A percentile compares a stretch with the other conserved stretches of the same genome.
Conservation (phyloP, 92 coral and sea anemone species). For the Meandrina meandrites region DNA sequence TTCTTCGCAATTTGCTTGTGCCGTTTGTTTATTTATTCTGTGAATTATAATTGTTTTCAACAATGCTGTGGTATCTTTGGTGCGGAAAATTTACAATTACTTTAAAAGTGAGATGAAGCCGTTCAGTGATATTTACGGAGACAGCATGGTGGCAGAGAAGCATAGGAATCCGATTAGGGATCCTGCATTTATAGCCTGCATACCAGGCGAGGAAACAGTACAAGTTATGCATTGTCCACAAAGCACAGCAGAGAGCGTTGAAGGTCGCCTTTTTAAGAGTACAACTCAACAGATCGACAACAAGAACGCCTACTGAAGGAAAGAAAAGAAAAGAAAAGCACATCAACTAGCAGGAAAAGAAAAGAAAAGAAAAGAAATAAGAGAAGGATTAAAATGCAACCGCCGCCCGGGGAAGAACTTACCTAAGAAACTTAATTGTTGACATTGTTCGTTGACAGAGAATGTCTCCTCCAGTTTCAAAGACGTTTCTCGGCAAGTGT, state of each 20-base stretch:
- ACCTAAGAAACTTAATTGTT: too few relatives aligned
- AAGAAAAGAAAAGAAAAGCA: background rate
- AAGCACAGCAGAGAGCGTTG: background rate
- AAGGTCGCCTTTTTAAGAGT: too few relatives aligned
- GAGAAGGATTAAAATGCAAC: background rate
- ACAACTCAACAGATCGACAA: background rate
- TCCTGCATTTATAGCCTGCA: background rate
- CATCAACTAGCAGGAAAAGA: background rate
- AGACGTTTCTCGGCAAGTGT: too few relatives aligned
- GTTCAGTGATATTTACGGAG: background rate
- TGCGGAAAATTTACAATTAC: background rate
- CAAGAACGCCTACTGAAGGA: too few relatives aligned
- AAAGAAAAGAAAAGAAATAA: background rate
- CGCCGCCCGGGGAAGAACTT: too few relatives aligned
- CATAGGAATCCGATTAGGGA: background rate
- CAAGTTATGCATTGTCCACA: background rate
- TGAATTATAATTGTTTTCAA: too few relatives aligned
- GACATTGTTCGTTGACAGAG: too few relatives aligned
- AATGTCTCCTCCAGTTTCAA: too few relatives aligned
- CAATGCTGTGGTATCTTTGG: background rate
- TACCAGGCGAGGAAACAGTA: slow-evolving; percentile 6
- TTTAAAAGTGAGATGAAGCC: background rate
- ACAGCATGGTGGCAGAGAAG: background rate
- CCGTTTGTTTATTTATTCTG: background rate
- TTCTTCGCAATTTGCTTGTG: background rate